Conservation (phyloP, 2,113 vertebrate species). For the Brachionichthys hirsutus region DNA sequence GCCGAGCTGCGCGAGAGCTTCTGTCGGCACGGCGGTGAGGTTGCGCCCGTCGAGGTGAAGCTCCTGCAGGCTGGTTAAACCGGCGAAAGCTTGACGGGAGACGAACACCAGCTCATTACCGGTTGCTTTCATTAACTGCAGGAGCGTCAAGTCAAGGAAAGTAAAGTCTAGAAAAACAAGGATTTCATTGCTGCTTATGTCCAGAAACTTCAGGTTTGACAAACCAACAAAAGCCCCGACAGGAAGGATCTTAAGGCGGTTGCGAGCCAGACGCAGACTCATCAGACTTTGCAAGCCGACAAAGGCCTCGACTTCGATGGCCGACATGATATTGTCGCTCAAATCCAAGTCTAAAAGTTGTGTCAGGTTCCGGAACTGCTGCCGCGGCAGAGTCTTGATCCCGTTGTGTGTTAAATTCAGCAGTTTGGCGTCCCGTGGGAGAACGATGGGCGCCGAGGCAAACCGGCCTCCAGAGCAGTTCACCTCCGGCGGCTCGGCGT, state of each 20-base stretch:
- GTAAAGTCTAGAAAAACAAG: conserved; percentile 85
- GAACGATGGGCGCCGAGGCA: conserved; percentile 64
- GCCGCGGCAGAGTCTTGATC: conserved; percentile 73
- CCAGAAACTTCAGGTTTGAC: conserved; percentile 76
- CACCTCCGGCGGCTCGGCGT: conserved; percentile 61
- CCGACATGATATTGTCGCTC: conserved; percentile 80
- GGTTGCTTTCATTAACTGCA: conserved; percentile 72
- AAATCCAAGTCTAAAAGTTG: conserved; percentile 83
- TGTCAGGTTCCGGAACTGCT: conserved; percentile 76
- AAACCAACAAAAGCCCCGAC: conserved; percentile 80
- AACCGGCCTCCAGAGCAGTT: conserved; percentile 79
- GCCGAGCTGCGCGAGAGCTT: conserved; percentile 76
- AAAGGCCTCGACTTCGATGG: conserved; percentile 83
- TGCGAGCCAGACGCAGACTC: conserved; percentile 73
- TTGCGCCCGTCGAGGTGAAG: conserved; percentile 84
- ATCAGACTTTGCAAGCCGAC: conserved; percentile 70
- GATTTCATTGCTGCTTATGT: conserved; percentile 84
- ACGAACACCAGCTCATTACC: conserved; percentile 84
- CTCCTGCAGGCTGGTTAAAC: conserved; percentile 72
- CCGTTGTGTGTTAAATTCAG: conserved; percentile 82
- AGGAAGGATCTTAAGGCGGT: conserved; percentile 82
- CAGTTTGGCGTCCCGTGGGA: conserved; percentile 70
- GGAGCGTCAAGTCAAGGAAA: conserved; percentile 75
- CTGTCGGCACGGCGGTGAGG: conserved; percentile 79
- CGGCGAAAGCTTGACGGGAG: conserved; percentile 79